Evolutionary conservation across 2,888 invertebrate species (phyloP), one percentile per base, ranked within the genome.

Genomic region (Diaperis boleti): DNA sequence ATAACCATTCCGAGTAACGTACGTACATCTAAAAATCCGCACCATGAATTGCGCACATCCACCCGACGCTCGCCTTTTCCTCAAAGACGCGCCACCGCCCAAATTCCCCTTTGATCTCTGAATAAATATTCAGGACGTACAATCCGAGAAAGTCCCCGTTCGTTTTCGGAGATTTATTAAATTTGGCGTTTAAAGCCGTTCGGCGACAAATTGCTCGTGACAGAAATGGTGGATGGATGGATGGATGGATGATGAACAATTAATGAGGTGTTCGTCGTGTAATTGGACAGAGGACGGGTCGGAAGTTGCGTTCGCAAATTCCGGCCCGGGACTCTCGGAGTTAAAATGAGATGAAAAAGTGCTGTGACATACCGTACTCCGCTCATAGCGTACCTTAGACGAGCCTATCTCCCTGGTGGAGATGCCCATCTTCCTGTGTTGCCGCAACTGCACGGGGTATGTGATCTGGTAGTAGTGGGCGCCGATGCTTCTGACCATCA

Each of bases 381-480:
- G 78, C 79, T 81, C 83, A 81, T 83, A 84, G 81, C 87, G 86
- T 85, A 94, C 94, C 92, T 93, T 93, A 82, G 90, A 89, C 81
- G 89, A 88, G 85, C 91, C 91, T 83, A 92, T 90, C 86, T 95
- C 95, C 82, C 95, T 87, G 74, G 95, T 95, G 75, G 94, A 95
- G 82, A 95, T 95, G 83, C 95, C 95, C 92, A 95, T 92, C 85
- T 95, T 95, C 85, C 95, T 94, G 88, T 95, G 95, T 84, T 95
- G 94, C 68, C 95, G 89, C 82, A 95, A 85, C 86, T 95, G 95
- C 74, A 95, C 94, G 71, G 95, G 95, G 85, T 95, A 95, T 77
- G 95, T 94, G 83, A 95, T 95, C 85, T 95, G 95, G 85, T 95
- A 95, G 84, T 91, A 94, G 83, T 94, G 92, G 68, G 92, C 90